These are phyloP conservation scores for Colinus virginianus DNA, from an alignment of 2,113 vertebrate species.

Conservation along the genomic window DNA sequence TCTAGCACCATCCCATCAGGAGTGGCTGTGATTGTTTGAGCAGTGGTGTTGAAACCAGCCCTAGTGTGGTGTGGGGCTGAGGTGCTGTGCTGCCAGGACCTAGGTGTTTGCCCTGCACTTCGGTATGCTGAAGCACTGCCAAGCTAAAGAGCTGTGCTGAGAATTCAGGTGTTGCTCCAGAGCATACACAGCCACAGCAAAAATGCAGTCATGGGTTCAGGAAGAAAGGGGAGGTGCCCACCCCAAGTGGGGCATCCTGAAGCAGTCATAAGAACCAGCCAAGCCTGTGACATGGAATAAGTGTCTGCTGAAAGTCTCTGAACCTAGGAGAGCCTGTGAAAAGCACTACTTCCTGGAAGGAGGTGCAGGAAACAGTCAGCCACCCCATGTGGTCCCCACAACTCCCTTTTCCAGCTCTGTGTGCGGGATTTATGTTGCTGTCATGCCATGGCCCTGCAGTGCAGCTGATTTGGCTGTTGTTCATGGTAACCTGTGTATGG, in stretches of 20 bases:
- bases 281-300: slow-evolving; percentile 1
- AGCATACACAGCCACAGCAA: neutral
- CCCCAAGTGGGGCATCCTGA: neutral
- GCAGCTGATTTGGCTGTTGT: neutral
- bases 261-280: neutral
- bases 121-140: neutral
- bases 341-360: neutral
- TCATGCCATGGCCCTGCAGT: too few species aligned
- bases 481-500: neutral
- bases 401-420: accelerated
- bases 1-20: accelerated
- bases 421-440: accelerated
- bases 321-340: accelerated
- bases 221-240: neutral
- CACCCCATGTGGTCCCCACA: accelerated
- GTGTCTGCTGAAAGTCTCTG: neutral
- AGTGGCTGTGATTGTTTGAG: neutral
- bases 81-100: neutral
- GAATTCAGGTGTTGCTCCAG: neutral
- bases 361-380: neutral
- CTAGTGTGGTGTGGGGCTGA: accelerated
- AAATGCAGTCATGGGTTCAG: neutral
- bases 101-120: neutral
- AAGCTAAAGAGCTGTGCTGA: neutral
- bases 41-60: slow-evolving; percentile 16